Evolutionary conservation across 2,113 vertebrate genomes (phyloP).

Genomic region (Calyptommatus sinebrachiatus): DNA sequence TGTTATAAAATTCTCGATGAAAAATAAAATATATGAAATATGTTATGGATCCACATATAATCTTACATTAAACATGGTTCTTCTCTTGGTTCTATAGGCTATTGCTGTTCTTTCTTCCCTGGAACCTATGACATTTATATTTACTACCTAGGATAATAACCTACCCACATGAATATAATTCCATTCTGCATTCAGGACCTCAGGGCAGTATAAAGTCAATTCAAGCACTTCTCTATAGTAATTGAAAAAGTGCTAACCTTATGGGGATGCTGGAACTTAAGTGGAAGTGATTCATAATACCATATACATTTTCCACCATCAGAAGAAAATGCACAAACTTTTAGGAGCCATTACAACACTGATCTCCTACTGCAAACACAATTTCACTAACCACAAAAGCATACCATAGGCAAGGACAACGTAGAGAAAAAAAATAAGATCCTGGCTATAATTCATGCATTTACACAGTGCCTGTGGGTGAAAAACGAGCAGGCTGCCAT

Average conservation of each 20-base stretch:
- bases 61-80: not conserved
- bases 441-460: not conserved
- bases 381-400: not conserved
- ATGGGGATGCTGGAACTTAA: constrained; percentile 5
- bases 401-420: not conserved
- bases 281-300: constrained; percentile 4
- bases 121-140: not conserved
- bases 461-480: not conserved
- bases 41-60: not conserved
- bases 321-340: not conserved
- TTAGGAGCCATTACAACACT: not conserved
- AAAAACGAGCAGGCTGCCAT: not conserved
- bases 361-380: not conserved
- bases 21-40: not conserved
- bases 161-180: not conserved
- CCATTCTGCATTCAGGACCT: constrained; percentile 1
- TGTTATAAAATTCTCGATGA: not conserved
- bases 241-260: constrained; percentile 1
- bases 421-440: not conserved
- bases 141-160: not conserved
- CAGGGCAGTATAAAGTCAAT: constrained; percentile 1
- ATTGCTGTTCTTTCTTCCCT: not conserved
- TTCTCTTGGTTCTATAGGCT: not conserved
- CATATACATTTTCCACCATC: not conserved
- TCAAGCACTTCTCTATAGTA: not conserved